Evolutionary conservation across 2,888 invertebrate species (phyloP), one percentile per base, ranked within the genome.

Genomic region (Zele albiditarsus): DNA sequence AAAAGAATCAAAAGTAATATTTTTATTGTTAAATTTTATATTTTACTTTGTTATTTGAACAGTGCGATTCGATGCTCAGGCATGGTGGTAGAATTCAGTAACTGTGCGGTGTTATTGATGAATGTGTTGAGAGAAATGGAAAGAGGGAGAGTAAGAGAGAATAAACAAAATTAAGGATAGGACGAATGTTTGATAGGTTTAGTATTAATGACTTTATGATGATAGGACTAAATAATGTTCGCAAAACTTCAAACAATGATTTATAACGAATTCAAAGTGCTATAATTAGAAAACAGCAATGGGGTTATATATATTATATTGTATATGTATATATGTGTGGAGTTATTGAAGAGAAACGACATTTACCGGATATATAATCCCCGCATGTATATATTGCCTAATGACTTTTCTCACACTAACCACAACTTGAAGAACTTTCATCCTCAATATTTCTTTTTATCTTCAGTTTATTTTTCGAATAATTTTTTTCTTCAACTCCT

Each of bases 181-280:
- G n/a, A 20, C 20, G 6, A 73, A 68, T 71, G 60, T 72, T 71
- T 46, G 75, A 76, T 73, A 76, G 75, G 67, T 70, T 67, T 53
- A 23, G 53, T 53, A 20, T 53, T 53, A 53, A 53, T 53, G 53
- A 53, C 4, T 53, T 20, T 53, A 53, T 53, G 53, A 53, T 70
- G 71, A 42, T 38, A 62, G 42, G 46, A 62, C 57, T 42, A 70
- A 71, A 76, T 73, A 57, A 73, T 71, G 14, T 31, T 42, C 20
- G 63, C 57, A 53, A 66, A 70, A 74, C 42, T 31, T 20, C 68
- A 75, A 72, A 68, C 75, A 62, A 66, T 74, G 71, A 73, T 68
- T 75, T 63, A 76, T 74, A 75, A 76, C 71, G 78, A 78, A 81
- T 81, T 80, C 78, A 80, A 80, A 80, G 82, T 82, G 82, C 81